Base-by-base conservation (phyloP, 2,113 vertebrate genomes). In the Caranx ignobilis region DNA sequence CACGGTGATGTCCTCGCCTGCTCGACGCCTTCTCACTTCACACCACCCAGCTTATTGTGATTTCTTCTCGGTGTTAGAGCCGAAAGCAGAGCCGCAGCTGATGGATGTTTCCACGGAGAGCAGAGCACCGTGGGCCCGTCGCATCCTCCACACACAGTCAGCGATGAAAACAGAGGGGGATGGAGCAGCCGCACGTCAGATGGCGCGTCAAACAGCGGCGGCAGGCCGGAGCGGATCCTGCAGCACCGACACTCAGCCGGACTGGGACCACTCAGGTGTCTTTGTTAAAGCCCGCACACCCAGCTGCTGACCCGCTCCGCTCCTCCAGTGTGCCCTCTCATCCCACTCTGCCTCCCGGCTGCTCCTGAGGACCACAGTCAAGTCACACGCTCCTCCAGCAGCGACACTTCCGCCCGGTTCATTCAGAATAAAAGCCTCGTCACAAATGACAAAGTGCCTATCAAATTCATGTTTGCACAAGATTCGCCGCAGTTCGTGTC, bases 361-460 rank as follows among this genome's bases (percentile, higher is more conserved):
- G 41, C 21, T 57, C 54, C 57, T 5, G 15, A 61, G 41, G 21
- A 71, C 63, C 76, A 65, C 59, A 11, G 76, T 84, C 60, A 79
- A 79, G 37, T 3, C 19, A 5, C 0, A 19, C 0, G 5, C 2
- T 43, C 5, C 12, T 0, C 2, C 1, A 10, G 11, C 11, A n/a
- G 60, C 39, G 26, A 26, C 45, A 62, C 68, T 77, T 85, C 83
- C 83, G 77, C 26, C 37, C 11, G 0, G 4, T 19, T 15, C 0
- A 9, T 77, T 68, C 72, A 72, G 0, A 85, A 85, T 85, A 85
- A 85, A 72, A 78, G 64, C 16, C 1, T 41, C 0, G 8, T 2
- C 10, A 41, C 39, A 41, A 11, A 41, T 9, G 11, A 2, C 8
- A 9, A 37, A 37, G 8, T 41, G 39, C 39, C 8, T 10, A 41